Base-by-base conservation (phyloP, 2,113 vertebrate species). In the Chionomys nivalis region DNA sequence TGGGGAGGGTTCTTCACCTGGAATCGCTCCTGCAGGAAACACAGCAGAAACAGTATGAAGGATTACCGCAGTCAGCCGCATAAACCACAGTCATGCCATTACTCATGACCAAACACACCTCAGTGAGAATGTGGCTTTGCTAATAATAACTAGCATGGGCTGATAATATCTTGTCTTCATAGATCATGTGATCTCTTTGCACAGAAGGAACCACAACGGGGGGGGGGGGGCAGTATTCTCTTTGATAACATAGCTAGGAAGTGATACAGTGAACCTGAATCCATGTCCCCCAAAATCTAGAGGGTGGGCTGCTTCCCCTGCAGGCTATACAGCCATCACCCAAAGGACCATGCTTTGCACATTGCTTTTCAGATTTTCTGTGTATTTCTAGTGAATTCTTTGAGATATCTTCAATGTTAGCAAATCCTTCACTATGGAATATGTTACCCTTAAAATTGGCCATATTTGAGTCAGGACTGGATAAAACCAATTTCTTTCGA, bases 1-100 rank as follows among this genome's bases (percentile, higher is more conserved):
- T 99, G 99, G 2, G 99, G 99, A 76, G 99, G 99, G 96, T 99
- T 99, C 98, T 99, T 99, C 98, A 99, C 99, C 97, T 99, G 99
- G 98, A 99, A 99, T 23, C 99, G 98, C 96, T 99, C 99, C 99
- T 99, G 98, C 65, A 96, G 87, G 76, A 90, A 98, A 96, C 2
- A 93, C 96, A 89, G 36, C 44, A 52, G 90, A 73, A 87, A 88
- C 65, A 78, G 17, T 21, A 13, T 1, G 85, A 95, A 96, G 85
- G 61, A 44, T 47, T 9, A 72, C 83, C 19, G n/a, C 33, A 72
- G 36, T 6, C 39, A 12, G 7, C 65, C 33, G 8, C 7, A 61
- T 55, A 44, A 61, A 44, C 83, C 39, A 83, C 55, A 83, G 11
- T 7, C 19, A 70, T 39, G 42, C 42, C 5, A 19, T 21, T 26